Conservation (phyloP, 2,888 invertebrate species). For the Slavum lentiscoides region DNA sequence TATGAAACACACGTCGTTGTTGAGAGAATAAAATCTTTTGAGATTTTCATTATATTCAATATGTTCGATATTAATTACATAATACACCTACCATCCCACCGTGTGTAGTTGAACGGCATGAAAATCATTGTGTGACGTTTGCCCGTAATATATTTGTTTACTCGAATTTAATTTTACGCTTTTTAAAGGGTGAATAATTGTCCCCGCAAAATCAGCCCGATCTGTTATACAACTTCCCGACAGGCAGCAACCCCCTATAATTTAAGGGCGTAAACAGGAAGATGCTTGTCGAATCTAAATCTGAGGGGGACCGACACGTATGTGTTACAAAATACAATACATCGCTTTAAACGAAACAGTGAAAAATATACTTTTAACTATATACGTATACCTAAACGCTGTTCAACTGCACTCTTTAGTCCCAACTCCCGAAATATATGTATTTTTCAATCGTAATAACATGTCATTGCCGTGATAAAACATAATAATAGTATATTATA, state of each 20-base stretch:
- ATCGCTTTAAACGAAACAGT: conserved; percentile 28
- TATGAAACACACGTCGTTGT: background rate
- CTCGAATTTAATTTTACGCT: conserved; percentile 6
- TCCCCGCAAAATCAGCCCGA: conserved; percentile 31
- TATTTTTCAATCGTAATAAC: too few relatives aligned
- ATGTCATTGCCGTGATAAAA: too few relatives aligned
- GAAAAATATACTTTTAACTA: background rate
- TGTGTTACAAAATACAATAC: conserved; percentile 32
- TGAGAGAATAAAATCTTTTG: background rate
- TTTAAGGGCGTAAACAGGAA: conserved; percentile 51
- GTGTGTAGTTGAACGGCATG: background rate
- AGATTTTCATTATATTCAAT: background rate
- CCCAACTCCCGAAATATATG: too few relatives aligned
- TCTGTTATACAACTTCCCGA: conserved; percentile 34
- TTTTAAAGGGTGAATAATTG: background rate
- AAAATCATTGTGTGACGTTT: background rate
- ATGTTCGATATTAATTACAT: conserved; percentile 5
- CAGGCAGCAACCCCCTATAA: conserved; percentile 28
- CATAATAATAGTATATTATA: too few relatives aligned
- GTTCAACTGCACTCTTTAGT: background rate
- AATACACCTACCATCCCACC: too few relatives aligned
- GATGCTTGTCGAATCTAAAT: conserved; percentile 45
- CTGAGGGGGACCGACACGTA: conserved; percentile 31
- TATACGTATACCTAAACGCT: too few relatives aligned
- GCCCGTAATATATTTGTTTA: background rate